Conservation (phyloP, 2,797 vertebrate genomes). For the Sebastes miniatus region DNA sequence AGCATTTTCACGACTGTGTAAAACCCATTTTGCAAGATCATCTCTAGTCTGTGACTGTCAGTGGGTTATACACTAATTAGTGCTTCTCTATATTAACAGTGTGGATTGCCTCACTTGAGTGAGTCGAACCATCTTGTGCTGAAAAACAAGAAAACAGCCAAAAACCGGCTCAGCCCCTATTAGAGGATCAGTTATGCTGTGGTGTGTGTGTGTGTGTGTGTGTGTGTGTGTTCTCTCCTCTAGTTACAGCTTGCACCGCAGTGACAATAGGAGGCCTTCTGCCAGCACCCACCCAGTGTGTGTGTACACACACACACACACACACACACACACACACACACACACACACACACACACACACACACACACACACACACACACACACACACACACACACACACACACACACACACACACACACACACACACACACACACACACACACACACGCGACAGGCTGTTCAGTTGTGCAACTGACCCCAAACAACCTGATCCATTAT, state of each 20-base stretch:
- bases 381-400: not conserved
- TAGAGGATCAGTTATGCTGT: constrained; percentile 37
- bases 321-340: not conserved
- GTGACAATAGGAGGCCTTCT: constrained; percentile 49
- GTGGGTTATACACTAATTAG: not conserved
- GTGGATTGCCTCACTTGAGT: not conserved
- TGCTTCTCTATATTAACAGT: not conserved
- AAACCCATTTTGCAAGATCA: not conserved
- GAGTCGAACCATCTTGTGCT: not conserved
- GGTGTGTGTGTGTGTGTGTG: not conserved
- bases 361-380: not conserved
- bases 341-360: not conserved
- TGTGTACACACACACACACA: not conserved
- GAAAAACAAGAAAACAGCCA: constrained; percentile 27
- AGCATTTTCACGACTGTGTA: not conserved
- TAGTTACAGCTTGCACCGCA: constrained; percentile 45
- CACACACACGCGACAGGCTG: not conserved
- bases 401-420: not conserved
- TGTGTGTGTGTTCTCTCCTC: constrained; percentile 35
- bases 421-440: not conserved
- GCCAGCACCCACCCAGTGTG: constrained; percentile 36
- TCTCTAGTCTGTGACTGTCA: not conserved
- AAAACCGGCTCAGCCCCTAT: constrained; percentile 25
- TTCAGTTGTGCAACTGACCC: constrained; percentile 16
- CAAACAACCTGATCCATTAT: constrained; percentile 21